Evolutionary conservation across 2,797 vertebrate species (phyloP), one percentile per base, ranked within the genome.

Genomic region (Siniperca scherzeri): DNA sequence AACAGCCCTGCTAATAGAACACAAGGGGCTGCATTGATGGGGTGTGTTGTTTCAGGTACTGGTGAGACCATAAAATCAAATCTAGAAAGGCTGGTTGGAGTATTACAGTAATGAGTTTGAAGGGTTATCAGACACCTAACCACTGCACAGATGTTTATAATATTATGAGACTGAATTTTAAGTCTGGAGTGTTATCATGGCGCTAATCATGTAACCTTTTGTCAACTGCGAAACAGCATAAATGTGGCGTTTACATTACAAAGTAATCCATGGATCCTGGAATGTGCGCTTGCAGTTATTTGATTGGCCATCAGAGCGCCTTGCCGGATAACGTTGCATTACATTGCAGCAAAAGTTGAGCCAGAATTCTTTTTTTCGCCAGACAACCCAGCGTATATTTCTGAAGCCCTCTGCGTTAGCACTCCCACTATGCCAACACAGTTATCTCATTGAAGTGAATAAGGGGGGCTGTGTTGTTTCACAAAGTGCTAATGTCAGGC

Each of bases 391-490:
- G 27, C 7, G 3, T 25, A 36, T 36, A 74, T 69, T 71, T 67
- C 72, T 69, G 60, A 68, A 68, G 65, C n/a, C 48, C 64, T 77
- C 25, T 56, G 16, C 11, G 19, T 21, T 2, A 7, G 48, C 74
- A 46, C 11, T 36, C 36, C 13, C 14, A 10, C n/a, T 30, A 53
- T 60, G 60, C 59, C 62, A 81, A 21, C 50, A 61, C 36, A 59
- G 3, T 60, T 61, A 73, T 80, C 59, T 67, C 48, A 78, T 9
- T 87, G 33, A 75, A 73, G 55, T 67, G 56, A 77, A 68, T 64
- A 64, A 55, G 44, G 16, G 36, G 8, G 17, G 7, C 33, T 46
- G 27, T 5, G 1, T 30, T 65, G 25, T 56, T 70, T 70, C 27
- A 67, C 17, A 38, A 53, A 46, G 66, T 8, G 40, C 46, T 73